These are phyloP conservation scores for Ectemnius lituratus DNA, from an alignment of 2,888 invertebrate genomes.

Conservation along the genomic window DNA sequence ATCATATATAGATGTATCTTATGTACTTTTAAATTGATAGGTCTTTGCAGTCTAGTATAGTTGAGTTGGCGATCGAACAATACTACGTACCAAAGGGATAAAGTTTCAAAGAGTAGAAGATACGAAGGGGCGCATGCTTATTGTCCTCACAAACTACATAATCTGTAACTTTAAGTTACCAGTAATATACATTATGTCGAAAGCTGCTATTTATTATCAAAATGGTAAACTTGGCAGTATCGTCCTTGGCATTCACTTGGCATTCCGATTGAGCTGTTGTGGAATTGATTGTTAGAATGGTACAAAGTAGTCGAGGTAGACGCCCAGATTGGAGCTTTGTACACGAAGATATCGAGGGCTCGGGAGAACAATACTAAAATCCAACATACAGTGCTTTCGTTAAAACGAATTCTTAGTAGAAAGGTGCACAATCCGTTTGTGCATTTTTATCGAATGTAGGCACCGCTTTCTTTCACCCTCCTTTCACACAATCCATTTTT, in stretches of 20 bases:
- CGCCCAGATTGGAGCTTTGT: conserved; percentile 68
- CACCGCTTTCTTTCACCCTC: conserved; percentile 66
- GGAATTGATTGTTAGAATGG: conserved; percentile 24
- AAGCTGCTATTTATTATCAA: conserved; percentile 21
- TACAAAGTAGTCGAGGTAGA: conserved; percentile 55
- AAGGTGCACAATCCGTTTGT: conserved; percentile 58
- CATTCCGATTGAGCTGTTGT: conserved; percentile 13
- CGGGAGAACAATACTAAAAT: conserved; percentile 70
- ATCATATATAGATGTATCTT: conserved; percentile 17
- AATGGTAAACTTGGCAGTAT: conserved; percentile 16
- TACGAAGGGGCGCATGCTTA: conserved; percentile 64
- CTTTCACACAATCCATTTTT: conserved; percentile 33
- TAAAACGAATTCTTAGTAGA: conserved; percentile 59
- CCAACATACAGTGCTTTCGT: conserved; percentile 72
- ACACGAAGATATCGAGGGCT: conserved; percentile 69
- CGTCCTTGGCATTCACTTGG: conserved; percentile 49
- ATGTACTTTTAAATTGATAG: conserved; percentile 29
- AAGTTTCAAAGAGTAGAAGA: conserved; percentile 51
- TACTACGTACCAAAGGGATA: conserved; percentile 31
- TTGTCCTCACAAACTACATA: conserved; percentile 66
- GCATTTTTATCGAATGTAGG: conserved; percentile 69
- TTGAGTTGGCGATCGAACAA: conserved; percentile 36
- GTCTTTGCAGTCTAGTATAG: conserved; percentile 38
- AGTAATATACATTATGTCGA: conserved; percentile 25
- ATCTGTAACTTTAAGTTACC: conserved; percentile 35